Conservation (phyloP, 2,888 invertebrate genomes). For the Amphipyra berbera region DNA sequence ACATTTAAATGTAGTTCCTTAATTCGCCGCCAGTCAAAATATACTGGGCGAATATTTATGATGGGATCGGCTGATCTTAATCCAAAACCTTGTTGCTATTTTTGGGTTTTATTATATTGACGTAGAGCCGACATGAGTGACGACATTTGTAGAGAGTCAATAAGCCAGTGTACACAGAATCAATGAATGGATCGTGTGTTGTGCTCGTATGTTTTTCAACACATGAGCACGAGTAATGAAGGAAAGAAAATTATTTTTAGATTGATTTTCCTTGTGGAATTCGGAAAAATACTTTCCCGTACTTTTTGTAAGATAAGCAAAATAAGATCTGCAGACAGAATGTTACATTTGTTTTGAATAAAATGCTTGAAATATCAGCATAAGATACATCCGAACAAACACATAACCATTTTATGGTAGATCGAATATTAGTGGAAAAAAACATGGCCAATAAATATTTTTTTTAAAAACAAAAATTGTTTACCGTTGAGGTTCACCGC, state of each 20-base stretch:
- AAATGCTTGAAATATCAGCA: too few species aligned
- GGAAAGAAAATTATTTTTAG: not conserved
- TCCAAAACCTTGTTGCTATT: constrained; percentile 37
- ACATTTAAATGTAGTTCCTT: constrained; percentile 1
- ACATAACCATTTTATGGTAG: too few species aligned
- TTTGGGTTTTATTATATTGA: constrained; percentile 27
- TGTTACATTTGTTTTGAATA: too few species aligned
- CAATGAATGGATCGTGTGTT: constrained; percentile 9
- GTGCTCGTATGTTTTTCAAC: too few species aligned
- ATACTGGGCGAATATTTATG: constrained; percentile 15
- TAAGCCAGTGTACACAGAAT: constrained; percentile 17
- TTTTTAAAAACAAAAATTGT: too few species aligned
- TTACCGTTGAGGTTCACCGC: not conserved
- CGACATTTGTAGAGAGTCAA: constrained; percentile 25
- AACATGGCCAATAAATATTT: too few species aligned
- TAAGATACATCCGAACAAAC: too few species aligned
- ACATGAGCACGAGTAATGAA: constrained; percentile 13
- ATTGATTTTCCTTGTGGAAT: not conserved
- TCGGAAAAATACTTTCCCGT: not conserved
- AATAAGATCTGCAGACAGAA: too few species aligned
- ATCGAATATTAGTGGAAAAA: too few species aligned
- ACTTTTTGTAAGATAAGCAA: too few species aligned
- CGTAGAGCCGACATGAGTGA: constrained; percentile 23
- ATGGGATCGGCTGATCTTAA: constrained; percentile 14
- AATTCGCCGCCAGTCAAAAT: not conserved